These are phyloP conservation scores for Cistogaster globosa DNA, from an alignment of 2,888 invertebrate species.

Conservation along the genomic window DNA sequence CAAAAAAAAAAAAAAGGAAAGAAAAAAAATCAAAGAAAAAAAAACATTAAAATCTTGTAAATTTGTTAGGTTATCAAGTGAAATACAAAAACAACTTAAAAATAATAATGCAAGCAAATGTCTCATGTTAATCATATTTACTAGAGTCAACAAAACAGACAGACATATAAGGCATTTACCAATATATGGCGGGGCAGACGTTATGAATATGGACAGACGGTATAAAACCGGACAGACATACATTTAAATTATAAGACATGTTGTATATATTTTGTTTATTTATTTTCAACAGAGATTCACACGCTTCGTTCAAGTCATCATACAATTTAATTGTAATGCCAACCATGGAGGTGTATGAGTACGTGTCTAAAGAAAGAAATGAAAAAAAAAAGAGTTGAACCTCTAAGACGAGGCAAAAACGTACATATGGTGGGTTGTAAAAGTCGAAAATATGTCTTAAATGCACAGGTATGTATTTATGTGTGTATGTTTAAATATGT, in stretches of 20 bases:
- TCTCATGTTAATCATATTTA: conserved; percentile 60
- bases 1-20: conserved; percentile 3
- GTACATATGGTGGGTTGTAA: conserved; percentile 66
- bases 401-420: conserved; percentile 13
- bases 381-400: conserved; percentile 28
- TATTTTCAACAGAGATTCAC: conserved; percentile 60
- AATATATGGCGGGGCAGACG: conserved; percentile 13
- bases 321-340: conserved; percentile 72
- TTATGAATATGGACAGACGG: conserved; percentile 19
- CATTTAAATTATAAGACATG: conserved; percentile 27
- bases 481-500: neutral
- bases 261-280: conserved; percentile 24
- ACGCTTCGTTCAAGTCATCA: conserved; percentile 67
- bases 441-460: conserved; percentile 64
- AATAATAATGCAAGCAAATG: conserved; percentile 56
- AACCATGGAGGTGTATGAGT: conserved; percentile 70
- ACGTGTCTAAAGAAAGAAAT: conserved; percentile 58
- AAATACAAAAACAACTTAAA: conserved; percentile 46
- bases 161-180: conserved; percentile 43
- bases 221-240: neutral
- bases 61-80: conserved; percentile 61
- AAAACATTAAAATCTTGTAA: conserved; percentile 59
- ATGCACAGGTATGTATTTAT: conserved; percentile 7
- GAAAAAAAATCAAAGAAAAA: neutral
- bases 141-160: conserved; percentile 17